Percentiles rank a stretch among this genome's conserved stretches.
These are phyloP conservation scores for Otocyon megalotis DNA, from an alignment of 2,113 vertebrate species.

Conservation along the genomic window DNA sequence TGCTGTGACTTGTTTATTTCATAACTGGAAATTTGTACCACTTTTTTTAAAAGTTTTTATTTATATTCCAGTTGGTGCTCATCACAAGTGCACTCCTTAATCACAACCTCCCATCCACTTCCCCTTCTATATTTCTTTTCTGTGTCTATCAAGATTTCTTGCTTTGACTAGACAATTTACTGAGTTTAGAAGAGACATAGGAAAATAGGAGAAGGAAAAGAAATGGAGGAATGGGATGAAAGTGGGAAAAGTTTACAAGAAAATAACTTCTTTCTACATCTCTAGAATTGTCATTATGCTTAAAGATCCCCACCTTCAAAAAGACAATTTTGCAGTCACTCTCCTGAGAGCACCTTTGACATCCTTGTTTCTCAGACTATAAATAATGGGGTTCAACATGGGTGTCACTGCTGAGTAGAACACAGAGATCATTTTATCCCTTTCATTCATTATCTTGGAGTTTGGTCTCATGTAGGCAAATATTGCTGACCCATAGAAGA, in stretches of 20 bases:
- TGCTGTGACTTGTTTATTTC: too few relatives aligned
- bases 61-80: background rate
- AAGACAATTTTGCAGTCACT: slow-evolving; percentile 2
- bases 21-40: too few relatives aligned
- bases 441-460: slow-evolving; percentile 71
- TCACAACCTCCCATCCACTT: background rate
- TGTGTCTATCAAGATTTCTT: background rate
- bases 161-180: background rate
- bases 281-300: background rate
- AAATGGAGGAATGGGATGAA: background rate
- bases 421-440: slow-evolving; percentile 76
- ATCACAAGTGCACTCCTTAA: background rate
- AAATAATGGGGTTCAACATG: slow-evolving; percentile 81
- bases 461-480: slow-evolving; percentile 80
- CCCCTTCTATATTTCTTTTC: background rate
- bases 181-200: background rate
- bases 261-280: background rate
- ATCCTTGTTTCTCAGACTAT: slow-evolving; percentile 80
- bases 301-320: background rate
- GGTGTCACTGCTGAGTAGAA: slow-evolving; percentile 80
- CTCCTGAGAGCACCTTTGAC: slow-evolving; percentile 75
- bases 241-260: background rate
- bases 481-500: slow-evolving; percentile 78
- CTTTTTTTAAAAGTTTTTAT: too few relatives aligned
- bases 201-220: background rate